Percentiles rank a stretch among this genome's conserved stretches.
These are phyloP conservation scores for Caenorhabditis imperialis DNA, from an alignment of 2,888 invertebrate genomes.

Conservation along the genomic window DNA sequence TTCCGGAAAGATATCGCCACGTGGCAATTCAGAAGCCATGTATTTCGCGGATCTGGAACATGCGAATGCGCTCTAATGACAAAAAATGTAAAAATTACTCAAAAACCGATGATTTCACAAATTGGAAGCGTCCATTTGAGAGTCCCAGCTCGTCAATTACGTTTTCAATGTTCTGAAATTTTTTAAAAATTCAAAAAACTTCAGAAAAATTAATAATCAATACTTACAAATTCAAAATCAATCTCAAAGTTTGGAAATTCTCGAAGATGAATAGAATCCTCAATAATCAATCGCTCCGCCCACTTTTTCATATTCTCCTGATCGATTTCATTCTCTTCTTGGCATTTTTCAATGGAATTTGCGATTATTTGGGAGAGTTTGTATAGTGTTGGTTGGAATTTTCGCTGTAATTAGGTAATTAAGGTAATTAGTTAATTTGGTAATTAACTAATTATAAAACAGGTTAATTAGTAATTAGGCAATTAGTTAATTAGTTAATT, in stretches of 20 bases:
- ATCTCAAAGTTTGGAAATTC: conserved; percentile 17
- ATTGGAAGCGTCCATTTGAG: conserved; percentile 33
- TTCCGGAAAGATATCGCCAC: conserved; percentile 7
- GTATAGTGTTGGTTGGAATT: conserved; percentile 32
- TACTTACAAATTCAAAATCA: conserved; percentile 37
- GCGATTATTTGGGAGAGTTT: conserved; percentile 42
- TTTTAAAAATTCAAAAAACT: not conserved
- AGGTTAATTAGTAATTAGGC: too few relatives aligned
- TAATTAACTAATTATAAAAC: too few relatives aligned
- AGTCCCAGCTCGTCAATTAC: conserved; percentile 44
- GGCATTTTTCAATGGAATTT: conserved; percentile 6
- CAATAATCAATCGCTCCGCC: conserved; percentile 45
- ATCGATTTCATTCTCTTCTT: conserved; percentile 13
- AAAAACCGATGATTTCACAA: conserved; percentile 38
- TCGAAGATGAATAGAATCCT: conserved; percentile 23
- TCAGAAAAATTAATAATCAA: not conserved
- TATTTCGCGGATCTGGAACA: conserved; percentile 26
- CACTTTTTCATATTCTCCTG: conserved; percentile 26
- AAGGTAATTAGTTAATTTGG: too few relatives aligned
- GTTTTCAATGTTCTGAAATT: conserved; percentile 34
- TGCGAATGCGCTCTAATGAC: too few relatives aligned
- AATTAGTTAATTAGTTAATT: too few relatives aligned
- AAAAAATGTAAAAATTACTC: conserved; percentile 14
- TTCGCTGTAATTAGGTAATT: conserved; percentile 13
- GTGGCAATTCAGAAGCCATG: conserved; percentile 1